Conservation (phyloP, 2,888 invertebrate genomes). For the Prosapia bicincta region DNA sequence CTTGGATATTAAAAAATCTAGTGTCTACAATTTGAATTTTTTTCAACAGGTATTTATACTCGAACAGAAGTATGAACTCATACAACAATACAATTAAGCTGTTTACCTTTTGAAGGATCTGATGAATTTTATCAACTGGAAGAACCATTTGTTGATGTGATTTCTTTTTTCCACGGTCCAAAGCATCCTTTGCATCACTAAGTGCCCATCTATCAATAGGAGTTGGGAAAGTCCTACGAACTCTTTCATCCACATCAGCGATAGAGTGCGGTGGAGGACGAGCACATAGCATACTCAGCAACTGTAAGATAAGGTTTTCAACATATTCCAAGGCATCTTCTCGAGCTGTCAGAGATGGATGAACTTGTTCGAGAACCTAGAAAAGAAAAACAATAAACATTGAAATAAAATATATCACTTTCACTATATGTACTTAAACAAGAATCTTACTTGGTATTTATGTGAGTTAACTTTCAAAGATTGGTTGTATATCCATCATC, state of each 20-base stretch:
- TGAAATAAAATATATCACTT: too few relatives aligned
- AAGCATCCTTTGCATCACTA: slow-evolving; percentile 80
- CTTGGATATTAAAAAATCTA: too few relatives aligned
- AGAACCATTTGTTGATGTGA: slow-evolving; percentile 62
- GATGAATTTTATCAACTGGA: slow-evolving; percentile 88
- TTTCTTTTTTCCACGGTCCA: slow-evolving; percentile 68
- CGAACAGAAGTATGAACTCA: too few relatives aligned
- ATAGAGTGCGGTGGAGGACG: slow-evolving; percentile 73
- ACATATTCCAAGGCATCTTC: slow-evolving; percentile 91
- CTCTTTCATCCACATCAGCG: slow-evolving; percentile 90
- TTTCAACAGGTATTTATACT: too few relatives aligned
- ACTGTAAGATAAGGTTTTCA: slow-evolving; percentile 83
- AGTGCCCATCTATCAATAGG: slow-evolving; percentile 94
- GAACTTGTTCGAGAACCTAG: slow-evolving; percentile 87
- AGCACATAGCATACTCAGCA: slow-evolving; percentile 84
- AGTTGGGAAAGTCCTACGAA: slow-evolving; percentile 88
- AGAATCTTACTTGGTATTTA: too few relatives aligned
- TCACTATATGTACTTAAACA: too few relatives aligned
- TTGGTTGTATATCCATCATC: too few relatives aligned
- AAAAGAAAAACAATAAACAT: slow-evolving; percentile 31
- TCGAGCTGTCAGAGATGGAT: slow-evolving; percentile 78
- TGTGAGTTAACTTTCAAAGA: too few relatives aligned
- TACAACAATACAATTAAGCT: too few relatives aligned
- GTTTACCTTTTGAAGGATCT: slow-evolving; percentile 72
- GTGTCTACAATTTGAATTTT: too few relatives aligned